Conservation (phyloP, 2,113 vertebrate genomes). For the Eptatretus burgeri region DNA sequence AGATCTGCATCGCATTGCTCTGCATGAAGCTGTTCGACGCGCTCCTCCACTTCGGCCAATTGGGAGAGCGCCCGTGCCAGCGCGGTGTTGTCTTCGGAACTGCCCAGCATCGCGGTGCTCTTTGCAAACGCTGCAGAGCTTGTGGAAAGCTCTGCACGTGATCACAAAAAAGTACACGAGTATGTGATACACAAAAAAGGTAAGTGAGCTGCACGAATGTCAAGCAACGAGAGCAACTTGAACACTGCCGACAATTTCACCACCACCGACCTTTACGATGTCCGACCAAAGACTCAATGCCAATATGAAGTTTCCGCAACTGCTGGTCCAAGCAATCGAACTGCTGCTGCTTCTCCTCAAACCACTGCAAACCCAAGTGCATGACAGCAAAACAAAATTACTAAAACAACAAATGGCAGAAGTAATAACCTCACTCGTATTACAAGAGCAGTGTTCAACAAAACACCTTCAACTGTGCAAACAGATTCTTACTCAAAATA, state of each 20-base stretch:
- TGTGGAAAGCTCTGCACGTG: conserved; percentile 45
- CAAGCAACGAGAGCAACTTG: neutral
- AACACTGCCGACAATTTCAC: neutral
- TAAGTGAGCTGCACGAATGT: neutral
- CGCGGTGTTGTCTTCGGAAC: conserved; percentile 90
- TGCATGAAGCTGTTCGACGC: conserved; percentile 81
- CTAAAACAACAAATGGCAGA: no score
- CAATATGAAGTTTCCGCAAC: conserved; percentile 65
- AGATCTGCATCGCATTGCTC: conserved; percentile 85
- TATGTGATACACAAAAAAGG: neutral
- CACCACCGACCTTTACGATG: conserved; percentile 56
- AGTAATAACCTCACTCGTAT: no score
- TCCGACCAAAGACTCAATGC: conserved; percentile 64
- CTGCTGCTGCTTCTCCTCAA: conserved; percentile 95
- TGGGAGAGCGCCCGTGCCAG: conserved; percentile 76
- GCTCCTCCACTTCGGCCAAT: conserved; percentile 94
- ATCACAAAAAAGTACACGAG: neutral
- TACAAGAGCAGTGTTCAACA: no score
- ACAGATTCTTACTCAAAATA: no score
- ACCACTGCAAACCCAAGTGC: conserved; percentile 69
- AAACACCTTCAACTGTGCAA: no score
- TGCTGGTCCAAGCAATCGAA: conserved; percentile 94
- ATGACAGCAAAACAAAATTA: neutral
- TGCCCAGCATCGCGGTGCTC: conserved; percentile 89
- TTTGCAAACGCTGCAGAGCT: conserved; percentile 85